Conservation (phyloP, 2,888 invertebrate genomes). For the Drosophila stalkeri region DNA sequence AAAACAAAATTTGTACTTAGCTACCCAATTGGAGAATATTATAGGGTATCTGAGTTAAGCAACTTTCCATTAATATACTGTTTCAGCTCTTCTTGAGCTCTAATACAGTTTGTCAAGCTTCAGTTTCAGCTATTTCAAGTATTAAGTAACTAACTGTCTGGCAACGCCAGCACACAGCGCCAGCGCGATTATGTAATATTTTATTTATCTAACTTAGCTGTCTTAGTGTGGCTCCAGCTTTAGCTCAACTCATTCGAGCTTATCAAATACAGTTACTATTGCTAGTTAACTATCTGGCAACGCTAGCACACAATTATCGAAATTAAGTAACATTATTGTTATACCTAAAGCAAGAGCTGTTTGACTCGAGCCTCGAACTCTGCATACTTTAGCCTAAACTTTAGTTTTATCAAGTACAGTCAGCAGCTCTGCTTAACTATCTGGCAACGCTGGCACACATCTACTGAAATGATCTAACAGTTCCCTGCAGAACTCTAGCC, state of each 20-base stretch:
- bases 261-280: no score
- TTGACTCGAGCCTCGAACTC: no score
- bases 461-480: background rate
- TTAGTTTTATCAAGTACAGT: no score
- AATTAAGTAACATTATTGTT: no score
- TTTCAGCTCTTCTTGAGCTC: background rate
- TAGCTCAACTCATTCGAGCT: no score
- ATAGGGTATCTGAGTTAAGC: background rate
- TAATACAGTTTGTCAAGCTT: background rate
- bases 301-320: no score
- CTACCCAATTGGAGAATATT: background rate
- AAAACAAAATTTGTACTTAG: background rate
- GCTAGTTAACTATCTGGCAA: no score
- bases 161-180: background rate
- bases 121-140: background rate
- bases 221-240: no score
- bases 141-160: background rate
- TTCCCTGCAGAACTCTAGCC: background rate
- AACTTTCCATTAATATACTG: background rate
- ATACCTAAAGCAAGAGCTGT: no score
- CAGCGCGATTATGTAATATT: no score
- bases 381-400: no score
- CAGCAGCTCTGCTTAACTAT: background rate
- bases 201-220: no score
- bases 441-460: background rate